phyloP scores from a whole-genome alignment of 2,113 vertebrate species.

The Indicator maculatus region DNA sequence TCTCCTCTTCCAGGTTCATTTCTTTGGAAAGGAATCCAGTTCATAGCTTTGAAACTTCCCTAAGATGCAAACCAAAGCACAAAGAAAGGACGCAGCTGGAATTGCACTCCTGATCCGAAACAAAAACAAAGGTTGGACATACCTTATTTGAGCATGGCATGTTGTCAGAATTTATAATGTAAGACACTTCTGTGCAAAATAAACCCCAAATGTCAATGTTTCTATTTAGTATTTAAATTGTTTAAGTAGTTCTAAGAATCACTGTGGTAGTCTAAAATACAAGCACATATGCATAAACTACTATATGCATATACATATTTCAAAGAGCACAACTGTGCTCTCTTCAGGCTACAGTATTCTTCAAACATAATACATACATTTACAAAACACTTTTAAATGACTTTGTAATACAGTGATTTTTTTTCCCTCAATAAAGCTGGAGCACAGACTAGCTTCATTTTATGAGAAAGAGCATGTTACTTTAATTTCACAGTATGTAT shows the following conservation, averaged over 20 bases:
- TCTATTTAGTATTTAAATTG: not conserved
- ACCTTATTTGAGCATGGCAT: not conserved
- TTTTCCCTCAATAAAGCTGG: not conserved
- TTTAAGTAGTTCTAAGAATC: not conserved
- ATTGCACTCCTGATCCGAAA: not conserved
- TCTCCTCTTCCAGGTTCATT: not conserved
- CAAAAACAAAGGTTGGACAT: not conserved
- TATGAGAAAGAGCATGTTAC: not conserved
- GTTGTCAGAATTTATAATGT: not conserved
- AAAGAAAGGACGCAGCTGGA: not conserved
- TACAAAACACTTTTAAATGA: not conserved
- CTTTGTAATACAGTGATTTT: not conserved
- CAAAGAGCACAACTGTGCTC: not conserved
- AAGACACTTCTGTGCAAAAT: not conserved
- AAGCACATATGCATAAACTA: not conserved
- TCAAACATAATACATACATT: not conserved
- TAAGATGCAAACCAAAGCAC: not conserved
- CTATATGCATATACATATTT: not conserved
- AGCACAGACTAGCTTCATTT: not conserved
- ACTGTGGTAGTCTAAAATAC: not conserved
- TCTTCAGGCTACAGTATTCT: not conserved
- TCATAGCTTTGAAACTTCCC: not conserved
- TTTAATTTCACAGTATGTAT: conserved; percentile 49
- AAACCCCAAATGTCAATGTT: not conserved
- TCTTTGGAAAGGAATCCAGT: not conserved